Evolutionary conservation across 2,888 invertebrate species (phyloP).

Genomic region (Cremastinae sp.): DNA sequence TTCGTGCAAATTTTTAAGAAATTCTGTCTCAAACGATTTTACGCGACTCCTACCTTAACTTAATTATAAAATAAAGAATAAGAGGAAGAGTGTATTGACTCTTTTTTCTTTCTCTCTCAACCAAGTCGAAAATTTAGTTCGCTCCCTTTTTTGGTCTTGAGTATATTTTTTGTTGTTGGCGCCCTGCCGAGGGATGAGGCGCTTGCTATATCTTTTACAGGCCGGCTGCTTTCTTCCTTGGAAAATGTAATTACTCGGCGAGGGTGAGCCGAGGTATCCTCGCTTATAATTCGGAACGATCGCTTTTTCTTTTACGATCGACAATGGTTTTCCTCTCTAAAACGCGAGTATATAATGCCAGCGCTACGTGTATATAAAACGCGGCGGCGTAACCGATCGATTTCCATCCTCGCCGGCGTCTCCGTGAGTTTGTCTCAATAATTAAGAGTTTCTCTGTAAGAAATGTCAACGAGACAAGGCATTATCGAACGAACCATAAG

Average conservation of each 20-base stretch:
- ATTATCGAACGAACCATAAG: not conserved
- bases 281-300: slow-evolving; percentile 32
- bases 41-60: no score
- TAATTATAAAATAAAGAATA: no score
- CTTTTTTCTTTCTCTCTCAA: no score
- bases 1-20: no score
- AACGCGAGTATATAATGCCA: not conserved
- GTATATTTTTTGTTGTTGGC: slow-evolving; percentile 2
- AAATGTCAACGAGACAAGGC: slow-evolving; percentile 17
- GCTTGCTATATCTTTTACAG: slow-evolving; percentile 5
- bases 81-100: no score
- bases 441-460: not conserved
- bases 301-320: slow-evolving; percentile 48
- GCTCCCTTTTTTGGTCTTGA: not conserved
- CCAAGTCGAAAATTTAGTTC: no score
- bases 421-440: not conserved
- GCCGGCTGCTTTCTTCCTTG: slow-evolving; percentile 11
- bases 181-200: no score
- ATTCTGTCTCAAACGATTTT: no score
- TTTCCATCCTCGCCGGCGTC: slow-evolving; percentile 37
- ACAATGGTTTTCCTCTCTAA: slow-evolving; percentile 17
- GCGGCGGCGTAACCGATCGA: slow-evolving; percentile 6
- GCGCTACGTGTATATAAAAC: no score
- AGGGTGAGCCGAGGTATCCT: slow-evolving; percentile 23
- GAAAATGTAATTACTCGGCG: slow-evolving; percentile 51